Evolutionary conservation across 1,140 invertebrate species (phyloP), one percentile per base, ranked within the genome.

Genomic region (Pomacea maculata): DNA sequence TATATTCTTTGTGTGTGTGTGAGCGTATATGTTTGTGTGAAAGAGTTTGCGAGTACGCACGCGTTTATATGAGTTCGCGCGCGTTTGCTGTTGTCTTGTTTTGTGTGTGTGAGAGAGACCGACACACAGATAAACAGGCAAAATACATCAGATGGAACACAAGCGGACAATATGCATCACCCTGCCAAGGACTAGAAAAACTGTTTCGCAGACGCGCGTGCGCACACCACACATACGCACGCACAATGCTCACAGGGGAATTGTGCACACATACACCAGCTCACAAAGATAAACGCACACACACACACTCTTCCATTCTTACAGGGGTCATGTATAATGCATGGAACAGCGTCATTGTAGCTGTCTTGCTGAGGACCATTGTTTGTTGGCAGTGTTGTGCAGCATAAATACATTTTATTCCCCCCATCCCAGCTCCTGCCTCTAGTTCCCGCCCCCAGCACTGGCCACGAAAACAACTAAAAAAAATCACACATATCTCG

Each of bases 51-150:
- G n/a, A n/a, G n/a, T n/a, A n/a, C n/a, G n/a, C n/a, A n/a, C n/a
- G n/a, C n/a, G n/a, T n/a, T n/a, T n/a, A n/a, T n/a, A n/a, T n/a
- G n/a, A n/a, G n/a, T n/a, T n/a, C n/a, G n/a, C n/a, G n/a, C n/a
- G n/a, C n/a, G n/a, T n/a, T n/a, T n/a, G n/a, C n/a, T n/a, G n/a
- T n/a, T n/a, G n/a, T n/a, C n/a, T n/a, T 25, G 25, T 25, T 25
- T 17, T 17, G 17, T 67, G 64, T 19, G 64, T 19, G 64, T 19
- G 64, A 67, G 68, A 70, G 68, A 70, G 68, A 70, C 7, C 0
- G 68, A 70, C n/a, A 70, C n/a, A 70, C n/a, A 70, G 68, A 70
- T n/a, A 17, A 34, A 70, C n/a, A 70, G 68, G 45, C n/a, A 70
- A 34, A 45, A 45, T 45, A 45, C 34, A 45, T 45, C 34, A 70